These are phyloP conservation scores for Ormyrus labotus DNA, from an alignment of 2,888 invertebrate genomes.

Conservation along the genomic window DNA sequence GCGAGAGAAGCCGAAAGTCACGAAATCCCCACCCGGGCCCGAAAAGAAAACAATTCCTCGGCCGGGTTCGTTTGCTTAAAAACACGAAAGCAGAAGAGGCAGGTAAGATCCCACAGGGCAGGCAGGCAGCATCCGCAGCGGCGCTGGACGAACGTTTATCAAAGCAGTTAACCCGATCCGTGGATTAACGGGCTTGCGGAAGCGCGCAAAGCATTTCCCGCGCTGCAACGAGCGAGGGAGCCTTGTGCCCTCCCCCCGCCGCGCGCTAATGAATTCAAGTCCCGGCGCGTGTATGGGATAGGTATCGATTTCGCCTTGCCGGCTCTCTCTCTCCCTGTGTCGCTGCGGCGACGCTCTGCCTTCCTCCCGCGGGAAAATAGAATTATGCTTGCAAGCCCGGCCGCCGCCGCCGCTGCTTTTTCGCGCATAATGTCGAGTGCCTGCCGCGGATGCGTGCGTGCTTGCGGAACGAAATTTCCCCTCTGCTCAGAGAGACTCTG, in stretches of 20 bases:
- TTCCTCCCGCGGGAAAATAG: not conserved
- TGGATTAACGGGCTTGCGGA: conserved; percentile 41
- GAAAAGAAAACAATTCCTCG: too few species aligned
- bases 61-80: not conserved
- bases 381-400: not conserved
- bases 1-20: too few species aligned
- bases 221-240: too few species aligned
- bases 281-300: not conserved
- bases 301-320: conserved; percentile 43
- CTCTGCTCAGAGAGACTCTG: too few species aligned
- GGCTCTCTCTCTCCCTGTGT: too few species aligned
- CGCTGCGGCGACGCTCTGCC: too few species aligned
- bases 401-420: too few species aligned
- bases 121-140: not conserved
- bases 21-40: too few species aligned
- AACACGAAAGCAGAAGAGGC: not conserved
- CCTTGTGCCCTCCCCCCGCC: too few species aligned
- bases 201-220: conserved; percentile 27
- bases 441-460: too few species aligned
- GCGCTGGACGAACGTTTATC: conserved; percentile 31
- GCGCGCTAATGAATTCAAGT: conserved; percentile 44
- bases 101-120: not conserved
- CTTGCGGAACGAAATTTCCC: too few species aligned
- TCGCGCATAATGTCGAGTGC: too few species aligned
- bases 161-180: conserved; percentile 51